Evolutionary conservation across 2,888 invertebrate genomes (phyloP).

Genomic region (Thera britannica): DNA sequence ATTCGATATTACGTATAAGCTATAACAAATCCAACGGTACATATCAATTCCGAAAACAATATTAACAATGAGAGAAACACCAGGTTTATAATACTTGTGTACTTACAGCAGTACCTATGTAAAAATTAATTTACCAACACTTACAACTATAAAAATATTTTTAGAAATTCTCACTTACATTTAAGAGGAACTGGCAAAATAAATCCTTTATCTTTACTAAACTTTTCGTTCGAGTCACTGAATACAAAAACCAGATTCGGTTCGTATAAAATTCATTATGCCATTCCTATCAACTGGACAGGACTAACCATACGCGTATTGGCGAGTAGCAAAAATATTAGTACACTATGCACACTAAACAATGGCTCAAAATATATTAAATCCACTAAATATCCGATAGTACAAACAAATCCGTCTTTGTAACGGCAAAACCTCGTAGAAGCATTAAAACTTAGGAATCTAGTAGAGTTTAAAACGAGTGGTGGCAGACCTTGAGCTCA

Average conservation of each 20-base stretch:
- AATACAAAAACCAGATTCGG: constrained; percentile 71
- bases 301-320: constrained; percentile 62
- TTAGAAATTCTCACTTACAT: constrained; percentile 84
- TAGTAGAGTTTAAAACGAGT: constrained; percentile 66
- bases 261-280: constrained; percentile 77
- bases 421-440: constrained; percentile 70
- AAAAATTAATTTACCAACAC: constrained; percentile 81
- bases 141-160: constrained; percentile 82
- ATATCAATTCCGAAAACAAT: constrained; percentile 54
- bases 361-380: constrained; percentile 79
- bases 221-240: constrained; percentile 57
- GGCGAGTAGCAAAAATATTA: constrained; percentile 82
- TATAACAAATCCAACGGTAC: constrained; percentile 62
- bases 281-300: constrained; percentile 81
- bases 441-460: constrained; percentile 77
- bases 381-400: constrained; percentile 79
- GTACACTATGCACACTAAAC: constrained; percentile 77
- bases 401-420: constrained; percentile 63
- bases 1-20: constrained; percentile 61
- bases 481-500: constrained; percentile 58
- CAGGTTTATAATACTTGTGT: constrained; percentile 69
- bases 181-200: constrained; percentile 85
- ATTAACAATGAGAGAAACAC: constrained; percentile 48
- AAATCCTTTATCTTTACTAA: constrained; percentile 75
- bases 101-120: constrained; percentile 68